Conservation (phyloP, 2,113 vertebrate species). For the Gallinago paraguaiae region DNA sequence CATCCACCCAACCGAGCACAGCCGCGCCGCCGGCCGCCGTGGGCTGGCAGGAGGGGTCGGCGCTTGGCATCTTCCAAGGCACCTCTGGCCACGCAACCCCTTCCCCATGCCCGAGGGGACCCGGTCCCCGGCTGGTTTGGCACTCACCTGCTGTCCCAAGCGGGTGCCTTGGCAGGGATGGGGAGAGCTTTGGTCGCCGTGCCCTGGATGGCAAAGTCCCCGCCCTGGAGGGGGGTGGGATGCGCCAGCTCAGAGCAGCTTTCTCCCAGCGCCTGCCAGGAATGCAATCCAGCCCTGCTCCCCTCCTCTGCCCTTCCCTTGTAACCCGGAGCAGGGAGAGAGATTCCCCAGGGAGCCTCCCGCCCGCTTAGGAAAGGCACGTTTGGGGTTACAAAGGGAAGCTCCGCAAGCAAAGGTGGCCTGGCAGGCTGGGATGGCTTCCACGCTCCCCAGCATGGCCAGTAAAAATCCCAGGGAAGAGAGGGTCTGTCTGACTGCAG, state of each 20-base stretch:
- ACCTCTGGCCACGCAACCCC: rapidly evolving
- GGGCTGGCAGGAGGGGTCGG: rapidly evolving
- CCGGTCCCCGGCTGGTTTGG: rapidly evolving
- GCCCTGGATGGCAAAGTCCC: neutral
- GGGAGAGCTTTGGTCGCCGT: rapidly evolving
- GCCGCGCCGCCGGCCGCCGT: neutral
- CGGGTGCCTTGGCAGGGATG: neutral
- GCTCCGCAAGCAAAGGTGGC: neutral
- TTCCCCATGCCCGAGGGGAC: neutral
- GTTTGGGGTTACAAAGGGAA: neutral
- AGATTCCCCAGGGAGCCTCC: rapidly evolving
- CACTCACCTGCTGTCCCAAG: conserved; percentile 10
- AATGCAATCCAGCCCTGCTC: neutral
- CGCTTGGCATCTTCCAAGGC: neutral
- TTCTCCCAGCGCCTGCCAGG: neutral
- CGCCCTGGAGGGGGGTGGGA: conserved; percentile 9
- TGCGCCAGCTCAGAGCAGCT: neutral
- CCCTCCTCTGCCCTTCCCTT: neutral
- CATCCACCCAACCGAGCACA: neutral
- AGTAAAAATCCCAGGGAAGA: neutral
- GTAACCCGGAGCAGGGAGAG: neutral
- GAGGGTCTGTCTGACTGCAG: neutral
- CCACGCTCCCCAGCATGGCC: neutral
- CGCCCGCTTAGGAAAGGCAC: rapidly evolving
- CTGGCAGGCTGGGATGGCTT: neutral